Base-by-base conservation (phyloP, 2,113 vertebrate genomes). In the Coptodon rendalli region DNA sequence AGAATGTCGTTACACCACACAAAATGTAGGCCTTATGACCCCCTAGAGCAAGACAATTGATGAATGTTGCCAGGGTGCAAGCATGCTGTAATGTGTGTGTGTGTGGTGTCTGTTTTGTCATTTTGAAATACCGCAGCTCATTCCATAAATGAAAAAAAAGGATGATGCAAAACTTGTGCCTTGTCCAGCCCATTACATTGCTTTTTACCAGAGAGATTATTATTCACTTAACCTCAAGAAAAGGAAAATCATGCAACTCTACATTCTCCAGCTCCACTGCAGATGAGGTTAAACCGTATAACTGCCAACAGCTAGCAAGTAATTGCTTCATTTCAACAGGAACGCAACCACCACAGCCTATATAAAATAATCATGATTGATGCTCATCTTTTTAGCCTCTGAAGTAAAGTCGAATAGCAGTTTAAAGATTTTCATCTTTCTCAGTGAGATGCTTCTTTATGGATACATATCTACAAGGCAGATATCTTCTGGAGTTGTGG, bases 121-220 rank as follows among this genome's bases (percentile, higher is more conserved):
- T 79, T 66, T 54, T 40, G 8, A 84, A 82, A 80, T n/a, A 16
- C 38, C 3, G 6, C 45, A 45, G 27, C 38, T 48, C n/a, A 36
- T 56, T 83, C 38, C 38, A 56, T 27, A 43, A 81, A 24, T 80
- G 36, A 9, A 79, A 79, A 53, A 9, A 29, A 78, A 50, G 71
- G 4, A 52, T 78, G 31, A 83, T 82, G 50, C 83, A 71, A 88
- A 88, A 36, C 22, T 31, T 83, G n/a, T 82, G 57, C 80, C 78
- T 88, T 89, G 87, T 83, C 38, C n/a, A 38, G 57, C 8, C 48
- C 50, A 87, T 92, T 87, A 86, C 34, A 36, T 19, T 8, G 81
- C 63, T 73, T 87, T 86, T 84, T 71, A 84, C 53, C 48, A 59
- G 78, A 71, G 12, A 82, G 57, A 89, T 84, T n/a, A 91, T 88